These are phyloP conservation scores for Hoplostethus mediterraneus DNA, from an alignment of 2,797 vertebrate species.

Conservation along the genomic window DNA sequence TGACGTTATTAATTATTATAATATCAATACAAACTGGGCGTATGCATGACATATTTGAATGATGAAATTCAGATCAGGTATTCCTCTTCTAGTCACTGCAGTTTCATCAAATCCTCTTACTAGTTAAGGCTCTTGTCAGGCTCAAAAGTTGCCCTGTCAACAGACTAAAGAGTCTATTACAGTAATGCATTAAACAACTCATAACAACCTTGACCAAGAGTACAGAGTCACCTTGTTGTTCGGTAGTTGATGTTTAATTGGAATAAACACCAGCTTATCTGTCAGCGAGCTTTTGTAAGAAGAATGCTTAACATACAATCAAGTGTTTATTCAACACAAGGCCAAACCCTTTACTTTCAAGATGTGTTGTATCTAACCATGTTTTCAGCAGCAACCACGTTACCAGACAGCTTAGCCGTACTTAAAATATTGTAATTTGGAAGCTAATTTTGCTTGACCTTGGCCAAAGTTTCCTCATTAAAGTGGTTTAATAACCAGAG, in stretches of 20 bases:
- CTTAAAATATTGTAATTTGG: conserved; percentile 83
- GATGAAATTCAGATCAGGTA: conserved; percentile 47
- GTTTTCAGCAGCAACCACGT: conserved; percentile 68
- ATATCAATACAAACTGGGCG: conserved; percentile 41
- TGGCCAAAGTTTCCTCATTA: conserved; percentile 86
- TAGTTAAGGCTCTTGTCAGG: conserved; percentile 52
- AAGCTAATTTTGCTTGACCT: conserved; percentile 84
- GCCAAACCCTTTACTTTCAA: conserved; percentile 69
- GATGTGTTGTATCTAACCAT: conserved; percentile 63
- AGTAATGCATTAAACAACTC: conserved; percentile 60
- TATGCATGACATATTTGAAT: conserved; percentile 36
- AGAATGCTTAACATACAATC: conserved; percentile 68
- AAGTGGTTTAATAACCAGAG: conserved; percentile 84
- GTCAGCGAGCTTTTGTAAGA: conserved; percentile 54
- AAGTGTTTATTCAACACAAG: conserved; percentile 76
- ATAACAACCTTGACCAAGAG: conserved; percentile 73
- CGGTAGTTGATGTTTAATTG: conserved; percentile 71
- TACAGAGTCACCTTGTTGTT: conserved; percentile 47
- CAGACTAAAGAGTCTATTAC: conserved; percentile 65
- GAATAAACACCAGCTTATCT: conserved; percentile 81
- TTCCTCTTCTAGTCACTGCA: conserved; percentile 58
- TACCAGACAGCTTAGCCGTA: conserved; percentile 79
- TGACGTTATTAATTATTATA: background rate
- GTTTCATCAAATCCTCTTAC: conserved; percentile 69
- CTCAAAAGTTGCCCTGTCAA: conserved; percentile 49